Base-by-base conservation (phyloP, 2,888 invertebrate genomes). In the Boloria euphrosyne region DNA sequence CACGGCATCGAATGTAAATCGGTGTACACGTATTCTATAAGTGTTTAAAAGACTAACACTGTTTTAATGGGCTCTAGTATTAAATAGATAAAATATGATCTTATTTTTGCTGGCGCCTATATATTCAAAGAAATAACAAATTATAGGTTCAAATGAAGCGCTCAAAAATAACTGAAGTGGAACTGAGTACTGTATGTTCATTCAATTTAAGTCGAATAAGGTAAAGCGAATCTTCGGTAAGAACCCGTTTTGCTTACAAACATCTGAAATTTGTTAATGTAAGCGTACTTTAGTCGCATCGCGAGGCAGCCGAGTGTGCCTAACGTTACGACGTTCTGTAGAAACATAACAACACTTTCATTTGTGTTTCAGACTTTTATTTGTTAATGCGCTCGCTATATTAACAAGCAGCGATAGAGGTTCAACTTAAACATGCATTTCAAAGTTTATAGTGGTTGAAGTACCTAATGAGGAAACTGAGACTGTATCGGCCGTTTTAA, bases 331-430 rank as follows among this genome's bases (percentile, higher is more conserved):
- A 68, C 68, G 60, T 54, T 58, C 57, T 57, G 66, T 68, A 59
- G 59, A 69, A 68, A 65, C 62, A 55, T 65, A 66, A 69, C 74
- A 65, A 69, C 75, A 73, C 71, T 74, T 74, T 68, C 74, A 74
- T 77, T 75, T 77, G 74, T 72, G 71, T 75, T 73, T 69, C 73
- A 75, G 71, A 74, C 73, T 72, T 73, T 64, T 76, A 71, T 72
- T 74, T 74, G 72, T 74, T 74, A 77, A 74, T 74, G 71, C 69
- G 72, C 73, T 63, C 70, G 75, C 75, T 73, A 75, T 73, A 74
- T 74, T 77, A 76, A 74, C 73, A 75, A 74, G 66, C 71, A 57
- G 70, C 67, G 65, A 72, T 73, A 72, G 68, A 69, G 64, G 66
- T 65, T 66, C 53, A 64, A 65, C 62, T 69, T 67, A 66, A 70